Evolutionary conservation across 2,888 invertebrate genomes (phyloP).

Genomic region (Gastrophysa polygoni): DNA sequence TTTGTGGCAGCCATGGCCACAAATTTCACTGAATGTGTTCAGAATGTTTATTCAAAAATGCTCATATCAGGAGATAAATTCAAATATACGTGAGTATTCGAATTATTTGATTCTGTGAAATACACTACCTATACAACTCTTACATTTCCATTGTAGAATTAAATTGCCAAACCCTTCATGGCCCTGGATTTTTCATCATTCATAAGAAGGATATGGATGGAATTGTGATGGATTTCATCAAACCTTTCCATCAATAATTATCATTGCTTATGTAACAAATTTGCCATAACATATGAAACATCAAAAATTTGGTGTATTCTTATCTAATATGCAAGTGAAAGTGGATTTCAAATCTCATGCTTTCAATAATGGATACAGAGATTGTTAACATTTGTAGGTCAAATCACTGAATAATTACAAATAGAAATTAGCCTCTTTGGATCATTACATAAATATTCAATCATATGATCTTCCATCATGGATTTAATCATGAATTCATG

Average conservation of each 20-base stretch:
- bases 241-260: not conserved
- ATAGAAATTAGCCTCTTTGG: not conserved
- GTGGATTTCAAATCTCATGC: not conserved
- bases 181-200: no score
- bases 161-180: no score
- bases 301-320: no score
- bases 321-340: not conserved
- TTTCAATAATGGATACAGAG: not conserved
- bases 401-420: not conserved
- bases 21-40: constrained; percentile 80
- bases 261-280: not conserved
- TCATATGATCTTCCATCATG: no score
- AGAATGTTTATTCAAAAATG: constrained; percentile 81
- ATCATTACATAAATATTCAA: not conserved
- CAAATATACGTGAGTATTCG: constrained; percentile 73
- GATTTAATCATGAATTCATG: no score
- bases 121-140: no score
- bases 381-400: not conserved
- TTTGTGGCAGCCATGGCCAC: constrained; percentile 77
- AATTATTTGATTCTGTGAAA: constrained; percentile 43
- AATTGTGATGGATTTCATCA: no score
- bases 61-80: constrained; percentile 75
- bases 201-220: no score
- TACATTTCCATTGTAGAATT: no score
- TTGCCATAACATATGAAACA: no score